These are phyloP conservation scores for Phycodurus eques DNA, from an alignment of 2,113 vertebrate species.

Conservation along the genomic window DNA sequence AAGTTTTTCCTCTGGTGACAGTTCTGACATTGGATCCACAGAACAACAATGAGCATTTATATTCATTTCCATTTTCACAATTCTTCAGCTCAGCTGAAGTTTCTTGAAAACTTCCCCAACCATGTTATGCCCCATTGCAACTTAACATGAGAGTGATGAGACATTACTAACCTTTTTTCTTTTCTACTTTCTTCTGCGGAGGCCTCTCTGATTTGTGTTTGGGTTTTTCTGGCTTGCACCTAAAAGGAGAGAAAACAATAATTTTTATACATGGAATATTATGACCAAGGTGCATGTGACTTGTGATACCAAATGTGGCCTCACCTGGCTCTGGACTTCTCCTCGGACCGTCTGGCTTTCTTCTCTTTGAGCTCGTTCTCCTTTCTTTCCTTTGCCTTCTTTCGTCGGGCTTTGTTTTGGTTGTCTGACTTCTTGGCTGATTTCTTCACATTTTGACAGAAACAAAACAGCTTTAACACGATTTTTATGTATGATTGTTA, in stretches of 20 bases:
- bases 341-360: conserved; percentile 73
- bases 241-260: conserved; percentile 44
- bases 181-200: conserved; percentile 80
- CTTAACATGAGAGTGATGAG: too few relatives aligned
- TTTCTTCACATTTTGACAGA: conserved; percentile 80
- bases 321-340: conserved; percentile 82
- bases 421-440: conserved; percentile 77
- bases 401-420: conserved; percentile 78
- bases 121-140: background rate
- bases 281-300: conserved; percentile 5
- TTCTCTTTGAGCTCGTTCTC: conserved; percentile 70
- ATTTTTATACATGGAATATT: conserved; percentile 26
- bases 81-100: background rate
- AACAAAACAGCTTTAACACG: background rate
- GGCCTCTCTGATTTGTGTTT: conserved; percentile 79
- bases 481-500: too few relatives aligned
- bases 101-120: background rate
- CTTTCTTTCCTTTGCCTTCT: conserved; percentile 80
- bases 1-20: conserved; percentile 87
- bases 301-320: conserved; percentile 4
- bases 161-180: conserved; percentile 84
- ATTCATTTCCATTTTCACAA: background rate
- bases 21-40: conserved; percentile 70
- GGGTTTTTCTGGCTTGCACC: conserved; percentile 82
- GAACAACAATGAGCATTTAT: background rate